Conservation (phyloP, 2,113 vertebrate genomes). For the Falco punctatus region DNA sequence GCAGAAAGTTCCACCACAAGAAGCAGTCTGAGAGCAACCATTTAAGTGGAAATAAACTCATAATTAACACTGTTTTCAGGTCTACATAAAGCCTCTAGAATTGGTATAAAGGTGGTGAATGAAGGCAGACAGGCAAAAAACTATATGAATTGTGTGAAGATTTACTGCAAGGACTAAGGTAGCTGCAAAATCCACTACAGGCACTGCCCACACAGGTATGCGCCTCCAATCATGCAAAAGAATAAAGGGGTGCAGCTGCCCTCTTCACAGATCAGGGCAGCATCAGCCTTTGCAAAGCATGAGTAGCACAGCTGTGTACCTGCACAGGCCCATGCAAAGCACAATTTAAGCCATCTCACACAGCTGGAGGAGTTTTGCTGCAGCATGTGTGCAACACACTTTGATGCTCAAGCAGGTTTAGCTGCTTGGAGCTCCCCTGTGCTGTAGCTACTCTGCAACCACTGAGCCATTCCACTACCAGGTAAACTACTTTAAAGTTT, state of each 20-base stretch:
- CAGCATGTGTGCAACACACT: neutral
- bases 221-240: neutral
- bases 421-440: neutral
- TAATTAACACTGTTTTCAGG: neutral
- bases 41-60: neutral
- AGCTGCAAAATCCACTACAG: neutral
- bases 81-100: neutral
- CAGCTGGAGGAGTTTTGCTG: neutral
- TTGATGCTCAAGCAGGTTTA: neutral
- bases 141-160: rapidly evolving
- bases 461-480: neutral
- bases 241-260: neutral
- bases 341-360: neutral
- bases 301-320: neutral
- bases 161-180: neutral
- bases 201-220: no score
- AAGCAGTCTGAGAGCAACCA: neutral
- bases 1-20: neutral
- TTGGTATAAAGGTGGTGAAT: neutral
- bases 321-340: neutral
- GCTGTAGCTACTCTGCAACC: neutral
- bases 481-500: neutral
- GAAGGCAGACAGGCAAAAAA: neutral
- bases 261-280: neutral
- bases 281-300: neutral